These are phyloP conservation scores for Hemibates koningsi DNA, from an alignment of 2,113 vertebrate genomes.

Conservation along the genomic window DNA sequence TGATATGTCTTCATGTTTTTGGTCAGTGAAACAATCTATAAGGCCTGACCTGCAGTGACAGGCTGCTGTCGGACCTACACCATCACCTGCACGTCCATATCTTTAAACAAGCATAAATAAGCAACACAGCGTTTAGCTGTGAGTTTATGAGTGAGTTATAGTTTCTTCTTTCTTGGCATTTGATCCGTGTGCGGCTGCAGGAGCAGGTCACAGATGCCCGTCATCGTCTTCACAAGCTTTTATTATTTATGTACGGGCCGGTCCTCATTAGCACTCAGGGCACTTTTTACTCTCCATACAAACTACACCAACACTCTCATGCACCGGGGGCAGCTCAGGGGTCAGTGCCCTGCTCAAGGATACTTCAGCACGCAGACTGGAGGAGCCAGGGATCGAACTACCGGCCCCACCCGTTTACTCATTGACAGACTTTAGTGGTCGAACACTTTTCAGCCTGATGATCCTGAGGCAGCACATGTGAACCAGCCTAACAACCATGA, in stretches of 20 bases:
- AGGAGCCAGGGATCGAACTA: neutral
- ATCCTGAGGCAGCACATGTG: neutral
- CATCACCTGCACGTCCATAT: neutral
- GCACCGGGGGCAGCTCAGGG: neutral
- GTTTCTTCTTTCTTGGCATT: neutral
- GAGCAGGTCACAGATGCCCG: neutral
- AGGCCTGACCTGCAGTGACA: neutral
- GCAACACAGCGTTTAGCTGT: neutral
- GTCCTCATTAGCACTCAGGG: neutral
- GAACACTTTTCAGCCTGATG: neutral
- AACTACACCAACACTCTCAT: neutral
- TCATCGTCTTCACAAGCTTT: neutral
- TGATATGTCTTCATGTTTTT: rapidly evolving
- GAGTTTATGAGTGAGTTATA: neutral
- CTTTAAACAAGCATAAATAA: neutral
- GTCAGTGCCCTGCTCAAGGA: neutral
- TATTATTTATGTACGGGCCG: neutral
- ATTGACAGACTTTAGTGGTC: neutral
- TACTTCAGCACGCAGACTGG: neutral
- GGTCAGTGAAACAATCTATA: neutral
- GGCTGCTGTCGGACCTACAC: neutral
- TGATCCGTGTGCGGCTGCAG: rapidly evolving
- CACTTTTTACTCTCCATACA: neutral
- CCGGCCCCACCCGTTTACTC: neutral
- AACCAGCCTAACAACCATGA: neutral